Evolutionary conservation across 2,888 invertebrate genomes (phyloP).

Genomic region (Cetonia aurata): DNA sequence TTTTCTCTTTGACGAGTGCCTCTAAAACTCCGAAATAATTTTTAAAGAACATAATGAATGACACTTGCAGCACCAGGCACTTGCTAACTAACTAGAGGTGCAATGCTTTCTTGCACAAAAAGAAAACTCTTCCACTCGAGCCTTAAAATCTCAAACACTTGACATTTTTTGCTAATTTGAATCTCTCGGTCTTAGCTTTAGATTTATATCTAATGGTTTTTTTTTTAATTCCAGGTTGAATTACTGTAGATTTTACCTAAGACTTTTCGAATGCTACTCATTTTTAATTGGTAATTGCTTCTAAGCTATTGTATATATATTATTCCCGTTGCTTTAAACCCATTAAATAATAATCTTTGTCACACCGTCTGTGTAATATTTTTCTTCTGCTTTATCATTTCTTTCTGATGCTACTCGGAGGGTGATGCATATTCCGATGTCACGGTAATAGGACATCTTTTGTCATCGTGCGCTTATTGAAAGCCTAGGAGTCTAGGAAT

Average conservation of each 20-base stretch:
- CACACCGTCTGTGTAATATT: not conserved
- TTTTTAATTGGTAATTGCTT: no score
- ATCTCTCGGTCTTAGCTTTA: constrained; percentile 26
- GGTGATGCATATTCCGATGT: constrained; percentile 1
- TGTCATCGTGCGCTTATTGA: constrained; percentile 23
- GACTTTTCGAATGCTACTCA: no score
- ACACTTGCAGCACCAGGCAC: constrained; percentile 37
- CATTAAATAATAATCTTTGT: constrained; percentile 14
- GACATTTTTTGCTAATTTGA: constrained; percentile 50
- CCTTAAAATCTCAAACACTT: constrained; percentile 48
- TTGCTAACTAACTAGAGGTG: constrained; percentile 47
- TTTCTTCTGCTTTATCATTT: constrained; percentile 6
- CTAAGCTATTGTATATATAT: not conserved
- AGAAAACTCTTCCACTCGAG: constrained; percentile 41
- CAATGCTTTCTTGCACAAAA: constrained; percentile 46
- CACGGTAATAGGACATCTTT: not conserved
- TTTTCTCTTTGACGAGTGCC: constrained; percentile 34
- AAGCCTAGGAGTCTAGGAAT: not conserved
- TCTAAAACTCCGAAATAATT: constrained; percentile 42
- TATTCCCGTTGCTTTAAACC: not conserved
- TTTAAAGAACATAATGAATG: constrained; percentile 44
- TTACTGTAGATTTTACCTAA: not conserved
- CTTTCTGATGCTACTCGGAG: constrained; percentile 6
- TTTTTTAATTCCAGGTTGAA: constrained; percentile 29
- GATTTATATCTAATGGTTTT: constrained; percentile 38